Percentiles rank a stretch among this genome's conserved stretches.
phyloP scores from a whole-genome alignment of 2,797 vertebrate genomes.

The Emydoidea blandingii region DNA sequence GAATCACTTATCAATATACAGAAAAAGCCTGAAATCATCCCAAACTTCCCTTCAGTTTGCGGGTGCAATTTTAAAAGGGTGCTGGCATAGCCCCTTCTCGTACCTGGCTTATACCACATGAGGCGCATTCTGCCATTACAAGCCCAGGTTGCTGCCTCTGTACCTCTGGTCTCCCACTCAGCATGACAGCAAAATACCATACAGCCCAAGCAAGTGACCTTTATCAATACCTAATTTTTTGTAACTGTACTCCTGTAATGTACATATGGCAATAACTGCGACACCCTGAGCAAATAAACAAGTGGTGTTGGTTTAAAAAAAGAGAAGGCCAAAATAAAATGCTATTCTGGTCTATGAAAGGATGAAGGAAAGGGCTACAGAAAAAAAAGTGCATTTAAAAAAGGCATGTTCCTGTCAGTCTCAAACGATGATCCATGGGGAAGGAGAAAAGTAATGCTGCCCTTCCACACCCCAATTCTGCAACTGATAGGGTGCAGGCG shows the following conservation, averaged over 20 bases:
- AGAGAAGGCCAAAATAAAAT: constrained; percentile 65
- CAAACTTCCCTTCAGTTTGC: constrained; percentile 69
- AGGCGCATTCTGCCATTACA: constrained; percentile 47
- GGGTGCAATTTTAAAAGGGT: constrained; percentile 69
- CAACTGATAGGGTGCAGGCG: not conserved
- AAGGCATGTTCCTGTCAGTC: constrained; percentile 30
- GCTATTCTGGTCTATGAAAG: constrained; percentile 60
- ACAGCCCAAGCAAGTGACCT: constrained; percentile 76
- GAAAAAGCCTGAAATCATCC: constrained; percentile 12
- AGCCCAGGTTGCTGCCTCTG: constrained; percentile 51
- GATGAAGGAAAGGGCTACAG: constrained; percentile 60
- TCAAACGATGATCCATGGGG: not conserved
- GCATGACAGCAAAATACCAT: constrained; percentile 63
- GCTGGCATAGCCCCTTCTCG: constrained; percentile 53
- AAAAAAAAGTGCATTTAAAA: constrained; percentile 34
- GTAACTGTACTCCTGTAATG: constrained; percentile 74
- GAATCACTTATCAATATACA: constrained; percentile 22
- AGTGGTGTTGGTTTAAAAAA: constrained; percentile 60
- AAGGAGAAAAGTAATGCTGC: constrained; percentile 26
- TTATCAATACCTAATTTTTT: constrained; percentile 73
- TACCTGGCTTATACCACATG: constrained; percentile 67
- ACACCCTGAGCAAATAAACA: constrained; percentile 75
- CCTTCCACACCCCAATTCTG: not conserved
- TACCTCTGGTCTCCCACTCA: constrained; percentile 70
- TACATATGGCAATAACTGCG: constrained; percentile 76